Evolutionary conservation across 2,797 vertebrate species (phyloP), one percentile per base, ranked within the genome.

Genomic region (Argyrosomus regius): DNA sequence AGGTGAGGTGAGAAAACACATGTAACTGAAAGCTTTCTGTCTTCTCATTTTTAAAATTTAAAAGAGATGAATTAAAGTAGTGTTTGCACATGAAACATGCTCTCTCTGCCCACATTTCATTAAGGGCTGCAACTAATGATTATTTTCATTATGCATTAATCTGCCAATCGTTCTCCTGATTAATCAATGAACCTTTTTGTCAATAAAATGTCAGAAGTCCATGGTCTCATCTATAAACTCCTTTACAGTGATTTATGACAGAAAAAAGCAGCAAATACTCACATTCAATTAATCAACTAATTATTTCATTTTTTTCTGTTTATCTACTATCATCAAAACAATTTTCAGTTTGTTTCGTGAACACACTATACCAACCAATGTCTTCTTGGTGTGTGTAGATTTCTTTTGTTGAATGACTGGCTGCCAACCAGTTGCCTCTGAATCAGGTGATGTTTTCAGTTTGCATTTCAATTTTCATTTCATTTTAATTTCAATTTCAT

Each of bases 1-100:
- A 54, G 62, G 50, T 78, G 71, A 82, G 66, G 16, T 68, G 63
- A 63, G 12, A 26, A 62, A 68, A 16, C 18, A 41, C 53, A 50
- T 43, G 50, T 16, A 43, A 24, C 16, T 28, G 20, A 31, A 53
- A 39, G 2, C 7, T 13, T 56, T 49, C 6, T 7, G 14, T 50
- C 43, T 54, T 46, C 18, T 75, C 13, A 53, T 28, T 7, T 48
- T 56, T 31, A 22, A 61, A 26, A 24, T 45, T 4, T 69, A 48
- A 69, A 57, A 49, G 0, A 58, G 5, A 2, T n/a, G 13, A 63
- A 49, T 35, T 50, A 11, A 39, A 45, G 39, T 16, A 46, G 17
- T 31, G 20, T 39, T 31, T 60, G 49, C 26, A 5, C 10, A 9
- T 18, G 46, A 1, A 14, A 26, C 20, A 52, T 22, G 10, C 6